Evolutionary conservation across 2,113 vertebrate species (phyloP).

Genomic region (Helogale parvula): DNA sequence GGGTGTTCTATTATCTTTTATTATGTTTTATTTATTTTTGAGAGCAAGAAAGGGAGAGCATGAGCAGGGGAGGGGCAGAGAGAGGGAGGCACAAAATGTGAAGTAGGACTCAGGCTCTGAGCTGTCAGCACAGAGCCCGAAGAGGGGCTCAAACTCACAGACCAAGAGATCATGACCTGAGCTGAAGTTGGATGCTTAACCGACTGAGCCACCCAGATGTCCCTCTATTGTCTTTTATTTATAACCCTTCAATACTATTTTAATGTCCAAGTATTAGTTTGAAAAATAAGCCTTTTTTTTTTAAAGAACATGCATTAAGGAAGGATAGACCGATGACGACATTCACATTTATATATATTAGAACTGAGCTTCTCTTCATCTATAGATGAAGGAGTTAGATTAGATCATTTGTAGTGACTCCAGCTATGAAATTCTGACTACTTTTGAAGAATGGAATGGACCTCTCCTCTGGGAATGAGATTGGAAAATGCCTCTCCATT

Average conservation of each 20-base stretch:
- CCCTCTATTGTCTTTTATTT: background rate
- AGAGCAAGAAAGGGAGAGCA: no score
- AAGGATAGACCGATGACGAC: background rate
- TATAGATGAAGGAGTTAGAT: background rate
- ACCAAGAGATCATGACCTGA: no score
- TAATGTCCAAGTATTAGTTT: background rate
- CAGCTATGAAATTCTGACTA: background rate
- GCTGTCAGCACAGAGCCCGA: no score
- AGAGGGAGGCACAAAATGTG: no score
- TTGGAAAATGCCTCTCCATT: background rate
- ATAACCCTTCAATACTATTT: background rate
- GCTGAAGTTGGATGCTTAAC: no score
- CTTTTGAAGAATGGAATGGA: background rate
- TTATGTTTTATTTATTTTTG: background rate
- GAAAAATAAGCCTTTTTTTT: background rate
- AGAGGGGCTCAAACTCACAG: no score
- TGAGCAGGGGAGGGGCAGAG: no score
- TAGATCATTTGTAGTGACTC: background rate
- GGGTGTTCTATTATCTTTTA: background rate
- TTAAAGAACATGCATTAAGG: background rate
- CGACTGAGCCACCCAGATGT: no score
- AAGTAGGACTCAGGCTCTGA: no score
- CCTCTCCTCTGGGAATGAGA: background rate
- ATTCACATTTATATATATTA: background rate
- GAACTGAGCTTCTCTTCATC: slow-evolving; percentile 12